Evolutionary conservation across 2,888 invertebrate genomes (phyloP), one percentile per base, ranked within the genome.

Genomic region (Nasonovia ribisnigri): DNA sequence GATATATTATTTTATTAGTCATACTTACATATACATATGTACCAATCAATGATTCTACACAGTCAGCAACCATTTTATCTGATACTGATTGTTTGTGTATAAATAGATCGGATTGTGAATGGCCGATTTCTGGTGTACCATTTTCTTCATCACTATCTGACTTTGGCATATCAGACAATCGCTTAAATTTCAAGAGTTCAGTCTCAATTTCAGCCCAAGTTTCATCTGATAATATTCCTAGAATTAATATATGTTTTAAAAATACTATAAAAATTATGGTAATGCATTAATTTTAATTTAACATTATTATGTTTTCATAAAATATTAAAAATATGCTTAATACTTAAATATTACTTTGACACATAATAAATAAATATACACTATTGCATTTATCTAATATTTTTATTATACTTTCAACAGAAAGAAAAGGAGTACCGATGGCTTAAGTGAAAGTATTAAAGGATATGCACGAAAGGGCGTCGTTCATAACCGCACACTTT

Each of bases 21-120:
- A 42, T n/a, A 77, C 91, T 95, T 95, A 96, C 96, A 91, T 96
- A 95, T 1, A 98, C 96, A 95, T 98, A 98, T 6, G 97, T 97
- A 0, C 98, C 98, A 91, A 99, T 97, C 6, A 99, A 95, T 0
- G 99, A 98, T 96, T 99, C 99, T 3, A 98, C 97, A 94, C 97
- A 97, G 96, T 99, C 99, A 0, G 99, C 98, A 10, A 98, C 96
- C 91, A 96, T 96, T 96, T 98, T 97, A 95, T 97, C 97, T 0
- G 96, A 95, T 29, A 97, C 95, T 29, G 95, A 95, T 94, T 96
- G 96, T 57, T 96, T 95, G 26, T 92, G 1, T 51, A 94, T 29
- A 48, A 92, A 94, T 60, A 92, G 46, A 84, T 92, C 92, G 5
- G 92, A 94, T 26, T 89, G 89, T 20, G 92, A 89, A 88, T 92